These are phyloP conservation scores for Megaceryle maxima DNA, from an alignment of 2,113 vertebrate genomes.

Conservation along the genomic window DNA sequence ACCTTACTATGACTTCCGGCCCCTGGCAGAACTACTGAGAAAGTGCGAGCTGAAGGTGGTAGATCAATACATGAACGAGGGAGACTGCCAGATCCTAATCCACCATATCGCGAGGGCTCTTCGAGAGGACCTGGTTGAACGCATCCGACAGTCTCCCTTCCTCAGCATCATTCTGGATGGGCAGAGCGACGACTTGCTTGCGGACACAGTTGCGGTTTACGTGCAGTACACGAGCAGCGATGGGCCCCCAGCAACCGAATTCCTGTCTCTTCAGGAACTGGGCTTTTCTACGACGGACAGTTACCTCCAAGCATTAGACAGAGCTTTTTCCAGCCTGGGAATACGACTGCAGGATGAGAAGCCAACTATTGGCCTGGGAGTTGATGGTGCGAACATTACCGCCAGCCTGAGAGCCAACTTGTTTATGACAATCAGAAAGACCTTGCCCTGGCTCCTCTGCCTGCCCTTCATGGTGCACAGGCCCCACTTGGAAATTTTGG, in stretches of 20 bases:
- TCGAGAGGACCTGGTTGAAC: constrained; percentile 91
- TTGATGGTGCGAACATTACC: constrained; percentile 88
- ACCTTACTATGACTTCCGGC: constrained; percentile 90
- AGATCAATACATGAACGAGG: constrained; percentile 97
- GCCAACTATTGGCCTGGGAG: constrained; percentile 86
- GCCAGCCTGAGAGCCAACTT: constrained; percentile 87
- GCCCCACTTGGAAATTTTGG: constrained; percentile 92
- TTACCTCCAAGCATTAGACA: constrained; percentile 90
- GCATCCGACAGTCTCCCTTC: constrained; percentile 90
- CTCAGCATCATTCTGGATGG: constrained; percentile 93
- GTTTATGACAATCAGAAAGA: constrained; percentile 90
- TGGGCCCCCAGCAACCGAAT: constrained; percentile 87
- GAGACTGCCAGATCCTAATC: constrained; percentile 92
- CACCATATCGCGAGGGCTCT: constrained; percentile 90
- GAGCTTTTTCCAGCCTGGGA: constrained; percentile 87
- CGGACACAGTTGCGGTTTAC: constrained; percentile 90
- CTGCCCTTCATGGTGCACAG: constrained; percentile 93
- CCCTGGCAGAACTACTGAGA: constrained; percentile 91
- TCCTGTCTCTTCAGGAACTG: constrained; percentile 91
- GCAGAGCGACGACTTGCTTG: constrained; percentile 88
- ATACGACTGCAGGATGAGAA: constrained; percentile 88
- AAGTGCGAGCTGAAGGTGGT: constrained; percentile 96
- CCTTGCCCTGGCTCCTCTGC: constrained; percentile 91
- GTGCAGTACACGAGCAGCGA: constrained; percentile 89
- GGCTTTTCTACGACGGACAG: constrained; percentile 86